Percentiles rank a stretch among this genome's conserved stretches.
Conservation (phyloP, 2,113 vertebrate species). For the Choloepus hoffmanni region DNA sequence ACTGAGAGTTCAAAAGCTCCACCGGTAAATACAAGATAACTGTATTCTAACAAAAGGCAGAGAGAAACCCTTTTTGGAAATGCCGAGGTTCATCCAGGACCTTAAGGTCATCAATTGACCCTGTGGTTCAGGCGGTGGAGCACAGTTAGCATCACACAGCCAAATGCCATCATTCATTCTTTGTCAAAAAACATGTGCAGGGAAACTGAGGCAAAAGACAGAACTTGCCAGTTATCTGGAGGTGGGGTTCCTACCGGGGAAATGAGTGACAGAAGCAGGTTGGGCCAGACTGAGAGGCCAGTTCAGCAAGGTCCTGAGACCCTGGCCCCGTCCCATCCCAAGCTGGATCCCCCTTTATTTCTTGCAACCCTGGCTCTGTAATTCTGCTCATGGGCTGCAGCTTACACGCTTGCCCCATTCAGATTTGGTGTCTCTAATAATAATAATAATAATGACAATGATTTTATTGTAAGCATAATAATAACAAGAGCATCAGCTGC, state of each 20-base stretch:
- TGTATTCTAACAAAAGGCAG: not conserved
- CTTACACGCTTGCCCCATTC: not conserved
- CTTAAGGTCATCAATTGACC: not conserved
- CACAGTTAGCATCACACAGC: not conserved
- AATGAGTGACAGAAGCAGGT: not conserved
- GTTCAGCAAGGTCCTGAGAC: not conserved
- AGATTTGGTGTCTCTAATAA: not conserved
- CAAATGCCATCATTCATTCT: not conserved
- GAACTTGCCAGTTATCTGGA: not conserved
- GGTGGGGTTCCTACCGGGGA: not conserved
- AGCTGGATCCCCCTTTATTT: not conserved
- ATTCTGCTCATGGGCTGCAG: rapidly evolving
- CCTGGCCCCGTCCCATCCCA: rapidly evolving
- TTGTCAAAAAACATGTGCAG: not conserved
- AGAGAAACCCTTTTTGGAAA: not conserved
- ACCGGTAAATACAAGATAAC: not conserved
- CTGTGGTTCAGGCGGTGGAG: not conserved
- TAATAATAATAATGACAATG: not conserved
- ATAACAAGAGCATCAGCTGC: not conserved
- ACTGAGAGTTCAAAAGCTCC: not conserved
- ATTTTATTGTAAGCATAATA: not conserved
- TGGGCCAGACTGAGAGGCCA: not conserved
- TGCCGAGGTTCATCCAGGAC: not conserved
- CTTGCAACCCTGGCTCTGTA: not conserved
- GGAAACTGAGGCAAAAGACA: not conserved